These are phyloP conservation scores for Aphodius granarius DNA, from an alignment of 2,888 invertebrate species.

Conservation along the genomic window DNA sequence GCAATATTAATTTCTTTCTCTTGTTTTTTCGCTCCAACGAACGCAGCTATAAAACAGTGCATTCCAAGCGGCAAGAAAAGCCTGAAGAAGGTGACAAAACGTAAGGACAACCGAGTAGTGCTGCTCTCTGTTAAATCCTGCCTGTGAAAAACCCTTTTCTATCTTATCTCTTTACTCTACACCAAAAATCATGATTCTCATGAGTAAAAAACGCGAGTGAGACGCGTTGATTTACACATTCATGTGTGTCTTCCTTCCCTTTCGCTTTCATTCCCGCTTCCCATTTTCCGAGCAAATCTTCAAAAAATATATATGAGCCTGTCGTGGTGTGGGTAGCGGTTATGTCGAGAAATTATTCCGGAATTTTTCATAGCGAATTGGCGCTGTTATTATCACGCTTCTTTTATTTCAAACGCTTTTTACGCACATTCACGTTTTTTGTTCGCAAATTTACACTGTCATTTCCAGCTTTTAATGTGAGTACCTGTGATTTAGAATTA, in stretches of 20 bases:
- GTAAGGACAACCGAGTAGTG: constrained; percentile 21
- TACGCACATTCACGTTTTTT: not conserved
- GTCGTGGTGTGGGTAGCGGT: not conserved
- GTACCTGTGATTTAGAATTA: not conserved
- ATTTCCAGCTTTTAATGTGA: not conserved
- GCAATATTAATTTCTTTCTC: not conserved
- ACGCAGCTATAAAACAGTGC: constrained; percentile 26
- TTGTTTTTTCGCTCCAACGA: constrained; percentile 23
- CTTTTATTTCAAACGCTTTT: not conserved
- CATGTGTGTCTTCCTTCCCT: not conserved
- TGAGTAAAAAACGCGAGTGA: not conserved
- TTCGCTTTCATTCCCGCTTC: not conserved
- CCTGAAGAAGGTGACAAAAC: constrained; percentile 25
- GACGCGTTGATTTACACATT: not conserved
- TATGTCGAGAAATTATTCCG: not conserved
- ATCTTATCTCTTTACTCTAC: not conserved
- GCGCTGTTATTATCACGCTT: not conserved
- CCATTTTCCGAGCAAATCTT: not conserved
- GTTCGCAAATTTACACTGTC: not conserved
- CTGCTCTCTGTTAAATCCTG: not conserved
- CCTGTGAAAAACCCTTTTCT: not conserved
- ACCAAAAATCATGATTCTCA: not conserved
- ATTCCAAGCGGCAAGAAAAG: constrained; percentile 27
- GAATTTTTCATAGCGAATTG: not conserved
- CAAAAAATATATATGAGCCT: not conserved